These are phyloP conservation scores for Onychomys leucogaster DNA, from an alignment of 2,797 vertebrate genomes.

Conservation along the genomic window DNA sequence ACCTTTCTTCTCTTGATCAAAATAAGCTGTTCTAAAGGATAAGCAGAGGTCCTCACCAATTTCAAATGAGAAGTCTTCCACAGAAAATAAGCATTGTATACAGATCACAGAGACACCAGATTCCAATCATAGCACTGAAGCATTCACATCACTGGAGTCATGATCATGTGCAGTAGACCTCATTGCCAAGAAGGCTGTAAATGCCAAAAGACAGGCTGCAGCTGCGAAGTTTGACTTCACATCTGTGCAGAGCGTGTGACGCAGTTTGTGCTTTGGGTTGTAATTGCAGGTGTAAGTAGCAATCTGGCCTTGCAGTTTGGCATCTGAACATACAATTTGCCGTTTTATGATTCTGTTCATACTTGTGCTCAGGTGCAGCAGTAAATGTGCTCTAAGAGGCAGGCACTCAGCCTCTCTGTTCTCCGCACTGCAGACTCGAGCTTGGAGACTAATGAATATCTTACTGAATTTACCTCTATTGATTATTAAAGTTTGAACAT, in stretches of 20 bases:
- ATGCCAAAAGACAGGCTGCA: neutral
- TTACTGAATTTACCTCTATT: neutral
- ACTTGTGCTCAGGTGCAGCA: constrained; percentile 26
- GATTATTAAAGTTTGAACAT: constrained; percentile 7
- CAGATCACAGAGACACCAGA: neutral
- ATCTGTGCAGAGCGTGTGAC: neutral
- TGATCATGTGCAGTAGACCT: neutral
- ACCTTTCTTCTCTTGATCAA: neutral
- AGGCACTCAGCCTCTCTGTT: neutral
- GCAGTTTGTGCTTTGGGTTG: neutral
- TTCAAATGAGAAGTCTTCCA: neutral
- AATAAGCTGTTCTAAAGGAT: constrained; percentile 16
- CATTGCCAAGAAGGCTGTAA: neutral
- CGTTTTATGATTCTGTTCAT: constrained; percentile 44
- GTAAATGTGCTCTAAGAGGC: neutral
- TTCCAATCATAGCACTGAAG: neutral
- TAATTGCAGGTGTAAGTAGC: constrained; percentile 68
- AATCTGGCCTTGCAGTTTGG: constrained; percentile 56
- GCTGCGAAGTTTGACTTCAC: neutral
- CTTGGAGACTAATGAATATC: neutral
- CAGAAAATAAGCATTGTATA: neutral
- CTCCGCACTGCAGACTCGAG: neutral
- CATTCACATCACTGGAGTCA: neutral
- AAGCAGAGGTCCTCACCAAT: neutral
- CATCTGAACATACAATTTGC: constrained; percentile 54